Percentiles rank a stretch among this genome's conserved stretches.
Conservation (phyloP, 2,888 invertebrate species). For the Willowsia nigromaculata region DNA sequence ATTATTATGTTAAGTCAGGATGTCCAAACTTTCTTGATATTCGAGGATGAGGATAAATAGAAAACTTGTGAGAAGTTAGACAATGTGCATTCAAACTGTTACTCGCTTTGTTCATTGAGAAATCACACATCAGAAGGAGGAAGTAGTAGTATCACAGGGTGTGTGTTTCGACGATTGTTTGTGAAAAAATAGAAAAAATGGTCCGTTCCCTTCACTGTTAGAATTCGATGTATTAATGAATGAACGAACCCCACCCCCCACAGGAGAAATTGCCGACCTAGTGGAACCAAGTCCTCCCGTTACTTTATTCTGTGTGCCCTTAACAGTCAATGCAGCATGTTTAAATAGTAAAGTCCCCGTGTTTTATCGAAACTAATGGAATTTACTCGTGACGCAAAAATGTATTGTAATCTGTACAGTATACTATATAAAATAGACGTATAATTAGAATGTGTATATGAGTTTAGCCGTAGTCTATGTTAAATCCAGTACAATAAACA, state of each 20-base stretch:
- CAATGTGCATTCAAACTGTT: too few species aligned
- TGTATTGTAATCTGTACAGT: slow-evolving; percentile 3
- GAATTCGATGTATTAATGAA: not conserved
- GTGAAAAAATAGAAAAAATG: not conserved
- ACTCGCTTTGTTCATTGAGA: too few species aligned
- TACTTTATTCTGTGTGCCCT: not conserved
- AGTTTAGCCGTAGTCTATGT: not conserved
- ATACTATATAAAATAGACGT: not conserved
- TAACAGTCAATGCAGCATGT: not conserved
- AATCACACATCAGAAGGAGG: too few species aligned
- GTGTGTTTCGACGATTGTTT: too few species aligned
- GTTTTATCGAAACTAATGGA: slow-evolving; percentile 2
- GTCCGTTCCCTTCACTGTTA: not conserved
- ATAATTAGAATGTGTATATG: slow-evolving; percentile 14
- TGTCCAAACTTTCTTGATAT: too few species aligned
- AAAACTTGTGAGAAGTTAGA: too few species aligned
- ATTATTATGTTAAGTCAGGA: too few species aligned
- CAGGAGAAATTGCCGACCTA: not conserved
- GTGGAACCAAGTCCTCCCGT: not conserved
- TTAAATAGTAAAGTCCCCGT: not conserved
- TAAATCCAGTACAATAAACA: slow-evolving; percentile 4
- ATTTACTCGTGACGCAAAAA: not conserved
- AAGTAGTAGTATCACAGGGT: too few species aligned
- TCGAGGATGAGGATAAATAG: too few species aligned
- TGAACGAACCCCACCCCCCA: not conserved